Evolutionary conservation across 1,140 invertebrate genomes (phyloP), one percentile per base, ranked within the genome.

Genomic region (Samia ricini): DNA sequence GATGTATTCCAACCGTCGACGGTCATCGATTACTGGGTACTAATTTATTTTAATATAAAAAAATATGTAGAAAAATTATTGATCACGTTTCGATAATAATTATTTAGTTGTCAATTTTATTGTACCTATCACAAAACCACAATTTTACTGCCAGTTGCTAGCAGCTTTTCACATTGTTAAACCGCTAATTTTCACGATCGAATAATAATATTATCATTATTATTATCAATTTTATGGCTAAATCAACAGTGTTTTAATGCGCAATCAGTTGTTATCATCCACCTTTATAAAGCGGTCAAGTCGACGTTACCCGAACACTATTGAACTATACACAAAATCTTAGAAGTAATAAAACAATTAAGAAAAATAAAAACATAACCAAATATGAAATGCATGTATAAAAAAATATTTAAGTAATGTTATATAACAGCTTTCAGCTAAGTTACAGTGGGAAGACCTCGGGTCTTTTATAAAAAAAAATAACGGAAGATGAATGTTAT

Each of bases 71-170:
- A 85, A 88, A 85, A 88, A 81, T 71, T 81, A 81, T 74, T 58
- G 33, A 77, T 80, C 71, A 83, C 70, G 71, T 72, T 77, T 74
- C 70, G 66, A 79, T 74, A 80, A 79, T 74, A 80, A 79, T 79
- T 63, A 69, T 63, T 79, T 73, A 78, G 79, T 82, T 82, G 59
- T 81, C 87, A 88, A 89, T 89, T 88, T 81, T 79, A 89, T 89
- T 89, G 85, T 83, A 79, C 69, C 74, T 89, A 90, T 88, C 85
- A 88, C 85, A 89, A 86, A 82, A 88, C 77, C 68, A 76, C 84
- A 76, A 87, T 88, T 90, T 81, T 86, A 85, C 83, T 88, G 88
- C 88, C 80, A 90, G 87, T 77, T 77, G 56, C 87, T 88, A 85
- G 85, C 88, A 89, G 83, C 64, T 81, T 72, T n/a, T 89, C 83